These are phyloP conservation scores for Nannoperca obscura DNA, from an alignment of 2,797 vertebrate species.

Conservation along the genomic window DNA sequence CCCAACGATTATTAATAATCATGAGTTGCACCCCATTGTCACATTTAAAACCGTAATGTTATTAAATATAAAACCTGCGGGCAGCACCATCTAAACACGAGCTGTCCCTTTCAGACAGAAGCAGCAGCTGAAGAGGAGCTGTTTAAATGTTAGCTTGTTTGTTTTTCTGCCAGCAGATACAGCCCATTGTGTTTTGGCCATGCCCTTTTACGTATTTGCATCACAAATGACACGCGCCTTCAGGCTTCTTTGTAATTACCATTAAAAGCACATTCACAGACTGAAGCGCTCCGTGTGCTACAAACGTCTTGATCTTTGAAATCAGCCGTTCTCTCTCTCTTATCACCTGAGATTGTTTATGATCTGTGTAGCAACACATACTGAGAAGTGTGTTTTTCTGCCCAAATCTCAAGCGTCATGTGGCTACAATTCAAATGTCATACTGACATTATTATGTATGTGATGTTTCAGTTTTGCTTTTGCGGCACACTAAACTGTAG, in stretches of 20 bases:
- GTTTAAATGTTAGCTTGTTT: slow-evolving; percentile 3
- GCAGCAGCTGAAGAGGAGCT: neutral
- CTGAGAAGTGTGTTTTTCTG: neutral
- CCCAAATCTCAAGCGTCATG: neutral
- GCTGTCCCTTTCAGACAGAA: neutral
- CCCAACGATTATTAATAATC: neutral
- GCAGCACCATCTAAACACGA: neutral
- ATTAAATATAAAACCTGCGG: neutral
- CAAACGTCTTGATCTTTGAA: neutral
- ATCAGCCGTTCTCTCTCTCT: neutral
- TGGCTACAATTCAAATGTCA: neutral
- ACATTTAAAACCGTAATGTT: neutral
- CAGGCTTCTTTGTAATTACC: slow-evolving; percentile 26
- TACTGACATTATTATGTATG: slow-evolving; percentile 5
- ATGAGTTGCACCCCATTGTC: neutral
- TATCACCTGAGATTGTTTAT: neutral
- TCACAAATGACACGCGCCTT: slow-evolving; percentile 48
- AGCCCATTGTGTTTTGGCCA: slow-evolving; percentile 24
- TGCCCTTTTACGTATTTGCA: slow-evolving; percentile 52
- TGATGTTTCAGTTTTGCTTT: slow-evolving; percentile 64
- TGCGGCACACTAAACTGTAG: slow-evolving; percentile 5
- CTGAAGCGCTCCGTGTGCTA: neutral
- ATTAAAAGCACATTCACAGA: slow-evolving; percentile 26
- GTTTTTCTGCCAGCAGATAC: slow-evolving; percentile 23
- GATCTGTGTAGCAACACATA: neutral